A percentile compares a stretch with the other conserved stretches of the same genome.
phyloP scores from a whole-genome alignment of 35 echinoderm and acorn worm genomes.

The Amphiura filiformis region DNA sequence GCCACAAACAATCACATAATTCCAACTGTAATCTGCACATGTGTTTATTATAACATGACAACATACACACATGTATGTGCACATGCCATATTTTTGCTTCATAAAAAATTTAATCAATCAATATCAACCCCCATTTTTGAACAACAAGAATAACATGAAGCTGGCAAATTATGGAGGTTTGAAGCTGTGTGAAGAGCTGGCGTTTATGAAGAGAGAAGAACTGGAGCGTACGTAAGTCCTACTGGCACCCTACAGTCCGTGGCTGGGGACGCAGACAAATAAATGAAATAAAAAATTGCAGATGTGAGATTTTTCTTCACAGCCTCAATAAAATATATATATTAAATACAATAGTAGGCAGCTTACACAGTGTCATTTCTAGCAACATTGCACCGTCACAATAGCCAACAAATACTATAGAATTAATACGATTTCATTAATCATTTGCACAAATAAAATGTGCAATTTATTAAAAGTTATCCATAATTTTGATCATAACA shows the following conservation, averaged over 20 bases:
- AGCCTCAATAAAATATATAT: too few relatives aligned
- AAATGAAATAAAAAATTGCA: background rate
- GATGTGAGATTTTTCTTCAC: background rate
- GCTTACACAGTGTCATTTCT: too few relatives aligned
- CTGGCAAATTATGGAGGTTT: background rate
- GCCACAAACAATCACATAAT: too few relatives aligned
- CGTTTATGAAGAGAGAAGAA: background rate
- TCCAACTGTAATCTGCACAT: too few relatives aligned
- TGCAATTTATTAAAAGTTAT: too few relatives aligned
- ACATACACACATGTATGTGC: background rate
- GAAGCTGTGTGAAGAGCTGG: background rate
- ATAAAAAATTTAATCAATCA: background rate
- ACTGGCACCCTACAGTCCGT: background rate
- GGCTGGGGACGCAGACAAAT: background rate
- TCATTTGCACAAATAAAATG: too few relatives aligned
- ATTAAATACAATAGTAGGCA: too few relatives aligned
- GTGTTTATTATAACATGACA: background rate
- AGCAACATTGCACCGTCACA: too few relatives aligned
- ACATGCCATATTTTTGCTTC: background rate
- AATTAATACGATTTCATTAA: too few relatives aligned
- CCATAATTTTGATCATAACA: too few relatives aligned
- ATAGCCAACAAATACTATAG: too few relatives aligned
- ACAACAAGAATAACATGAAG: background rate
- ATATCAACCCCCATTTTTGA: background rate
- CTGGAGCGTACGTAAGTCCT: background rate